Base-by-base conservation (phyloP, 1,140 invertebrate genomes). In the Elymnias hypermnestra region DNA sequence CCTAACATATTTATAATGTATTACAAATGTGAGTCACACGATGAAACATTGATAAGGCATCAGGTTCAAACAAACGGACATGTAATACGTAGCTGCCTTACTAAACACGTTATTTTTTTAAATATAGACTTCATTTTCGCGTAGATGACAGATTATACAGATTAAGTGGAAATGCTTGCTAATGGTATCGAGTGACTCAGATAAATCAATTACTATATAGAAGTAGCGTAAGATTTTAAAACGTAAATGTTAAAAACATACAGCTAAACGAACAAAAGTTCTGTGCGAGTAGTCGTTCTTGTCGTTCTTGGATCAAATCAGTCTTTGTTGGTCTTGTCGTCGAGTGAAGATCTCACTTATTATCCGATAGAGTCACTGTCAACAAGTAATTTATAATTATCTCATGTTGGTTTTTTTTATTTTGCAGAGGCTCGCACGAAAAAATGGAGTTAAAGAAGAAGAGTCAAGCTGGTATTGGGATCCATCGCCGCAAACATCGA, bases 381-480 rank as follows among this genome's bases (percentile, higher is more conserved):
- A n/a, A n/a, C n/a, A n/a, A 9, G 9, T 29, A n/a, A 8, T 5
- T 12, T 21, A 26, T 14, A 37, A 39, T 14, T 3, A 10, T 12
- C 3, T 33, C 2, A 7, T 17, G 5, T 17, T 15, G 7, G 2
- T 5, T 25, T 36, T 43, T 14, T 17, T 56, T 45, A 67, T 38
- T 68, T 79, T 79, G 8, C 76, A 83, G 82, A 85, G 55, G 58
- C 50, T 77, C 42, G 56, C 65, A 15, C 56, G 63, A 49, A 73
- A 68, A 63, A 86, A 86, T 82, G 81, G 79, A 41, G 50, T 79
- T 37, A 77, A 69, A 49, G 77, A 82, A 56, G 81, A 86, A 47
- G 88, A 89, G 29, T 77, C 87, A 38, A 88, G 72, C 57, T 89
- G 88, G 88, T 88, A 88, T 58, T 89, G 88, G 88, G 88, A 89